Evolutionary conservation across 1,140 invertebrate species (phyloP), one percentile per base, ranked within the genome.

Genomic region (Eriocheir sinensis): DNA sequence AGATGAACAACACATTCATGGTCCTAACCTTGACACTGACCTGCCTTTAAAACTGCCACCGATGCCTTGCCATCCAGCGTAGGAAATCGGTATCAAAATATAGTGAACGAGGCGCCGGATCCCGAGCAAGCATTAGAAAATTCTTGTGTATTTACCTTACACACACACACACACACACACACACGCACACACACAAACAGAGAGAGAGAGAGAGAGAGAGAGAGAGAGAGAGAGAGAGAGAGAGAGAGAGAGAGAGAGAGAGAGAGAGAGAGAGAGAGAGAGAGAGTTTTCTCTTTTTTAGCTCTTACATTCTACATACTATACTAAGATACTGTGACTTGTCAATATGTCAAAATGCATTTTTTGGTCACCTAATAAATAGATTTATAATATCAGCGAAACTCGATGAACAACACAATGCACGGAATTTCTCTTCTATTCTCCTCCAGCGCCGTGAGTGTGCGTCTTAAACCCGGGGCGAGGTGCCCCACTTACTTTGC

Each of bases 151-250:
- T 15, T 48, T 48, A 48, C 15, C 15, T 48, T 8, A 8, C 44
- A 15, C 44, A 48, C 4, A 48, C 4, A 48, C 4, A 48, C n/a
- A n/a, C n/a, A n/a, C n/a, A n/a, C n/a, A n/a, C n/a, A n/a, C n/a
- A n/a, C n/a, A n/a, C n/a, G n/a, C n/a, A n/a, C n/a, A n/a, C n/a
- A n/a, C n/a, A n/a, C n/a, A 15, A 48, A 15, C 4, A 15, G 44
- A 15, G 44, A 48, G 44, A 48, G 44, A 48, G 44, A 48, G 44
- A 15, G 60, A 72, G 60, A 72, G 60, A 72, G 60, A 72, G 60
- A 72, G 60, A 72, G 60, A 72, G 60, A 72, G 60, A 72, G 60
- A 72, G 60, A 72, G 60, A 72, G 60, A 72, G 60, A 72, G 60
- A 72, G 60, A 72, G 60, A 72, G 60, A 72, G n/a, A n/a, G n/a